phyloP scores from a whole-genome alignment of 2,888 invertebrate genomes.

The Watsonalla cultraria region DNA sequence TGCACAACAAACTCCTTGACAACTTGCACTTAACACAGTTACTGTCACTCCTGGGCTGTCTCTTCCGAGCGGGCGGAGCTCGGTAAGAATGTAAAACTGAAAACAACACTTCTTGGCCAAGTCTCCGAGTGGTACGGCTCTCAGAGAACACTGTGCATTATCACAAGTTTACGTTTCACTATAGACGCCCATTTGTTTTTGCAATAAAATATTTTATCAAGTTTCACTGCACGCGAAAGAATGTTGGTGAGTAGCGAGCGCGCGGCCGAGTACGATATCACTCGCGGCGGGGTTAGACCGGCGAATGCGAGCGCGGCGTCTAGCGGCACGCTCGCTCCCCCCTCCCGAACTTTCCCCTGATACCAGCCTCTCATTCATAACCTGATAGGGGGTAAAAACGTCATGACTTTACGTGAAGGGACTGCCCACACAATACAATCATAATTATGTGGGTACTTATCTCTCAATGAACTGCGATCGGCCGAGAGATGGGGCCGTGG shows the following conservation, averaged over 20 bases:
- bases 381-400: slow-evolving; percentile 59
- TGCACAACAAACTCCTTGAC: slow-evolving; percentile 42
- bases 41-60: slow-evolving; percentile 59
- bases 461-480: slow-evolving; percentile 26
- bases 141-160: slow-evolving; percentile 59
- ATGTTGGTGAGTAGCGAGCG: slow-evolving; percentile 30
- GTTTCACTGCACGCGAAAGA: slow-evolving; percentile 68
- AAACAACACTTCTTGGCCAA: slow-evolving; percentile 34
- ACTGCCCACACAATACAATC: slow-evolving; percentile 41
- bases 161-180: slow-evolving; percentile 71
- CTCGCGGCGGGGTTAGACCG: slow-evolving; percentile 54
- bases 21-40: slow-evolving; percentile 56
- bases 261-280: slow-evolving; percentile 18
- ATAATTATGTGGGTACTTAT: slow-evolving; percentile 42
- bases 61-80: slow-evolving; percentile 50
- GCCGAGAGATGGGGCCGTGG: slow-evolving; percentile 30
- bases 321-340: slow-evolving; percentile 26
- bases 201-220: slow-evolving; percentile 55
- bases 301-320: slow-evolving; percentile 53
- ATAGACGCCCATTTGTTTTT: slow-evolving; percentile 68
- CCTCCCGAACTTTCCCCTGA: slow-evolving; percentile 19
- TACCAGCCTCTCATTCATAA: slow-evolving; percentile 63
- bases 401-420: slow-evolving; percentile 35
- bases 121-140: slow-evolving; percentile 27
- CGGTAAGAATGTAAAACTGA: slow-evolving; percentile 39